Percentiles rank a stretch among this genome's conserved stretches.
Conservation (phyloP, 2,888 invertebrate genomes). For the Amphipyra tragopoginis region DNA sequence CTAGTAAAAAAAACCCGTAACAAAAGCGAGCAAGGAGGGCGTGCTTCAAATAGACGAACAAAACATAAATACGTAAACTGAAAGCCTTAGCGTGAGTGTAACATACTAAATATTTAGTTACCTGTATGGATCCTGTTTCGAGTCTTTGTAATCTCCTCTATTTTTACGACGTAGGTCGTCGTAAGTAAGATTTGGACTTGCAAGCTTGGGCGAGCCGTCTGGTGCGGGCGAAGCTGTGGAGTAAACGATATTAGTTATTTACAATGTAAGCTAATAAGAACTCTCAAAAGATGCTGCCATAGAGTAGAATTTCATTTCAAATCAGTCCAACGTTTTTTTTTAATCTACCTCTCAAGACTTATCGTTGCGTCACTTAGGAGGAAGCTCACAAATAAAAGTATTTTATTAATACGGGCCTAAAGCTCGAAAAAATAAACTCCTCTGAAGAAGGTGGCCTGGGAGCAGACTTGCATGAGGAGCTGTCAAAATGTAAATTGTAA, state of each 20-base stretch:
- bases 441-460: too few relatives aligned
- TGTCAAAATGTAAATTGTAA: too few relatives aligned
- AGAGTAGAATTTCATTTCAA: too few relatives aligned
- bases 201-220: conserved; percentile 49
- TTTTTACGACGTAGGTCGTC: conserved; percentile 93
- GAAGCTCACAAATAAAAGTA: too few relatives aligned
- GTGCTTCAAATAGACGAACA: not conserved
- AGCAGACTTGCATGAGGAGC: too few relatives aligned
- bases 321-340: too few relatives aligned
- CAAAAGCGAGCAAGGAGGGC: conserved; percentile 14
- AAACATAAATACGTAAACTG: not conserved
- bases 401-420: too few relatives aligned
- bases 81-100: not conserved
- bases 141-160: conserved; percentile 90
- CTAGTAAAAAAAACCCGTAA: not conserved
- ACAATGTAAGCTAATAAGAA: not conserved
- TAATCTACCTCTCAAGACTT: too few relatives aligned
- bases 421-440: too few relatives aligned
- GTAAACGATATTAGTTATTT: not conserved
- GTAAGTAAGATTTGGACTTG: conserved; percentile 90
- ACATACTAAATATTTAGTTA: conserved; percentile 44
- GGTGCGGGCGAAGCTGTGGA: conserved; percentile 8
- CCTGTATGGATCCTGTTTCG: conserved; percentile 87
- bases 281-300: too few relatives aligned
- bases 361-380: too few relatives aligned